Percentiles rank a stretch among this genome's conserved stretches.
These are phyloP conservation scores for Microtus montanus DNA, from an alignment of 2,113 vertebrate species.

Conservation along the genomic window DNA sequence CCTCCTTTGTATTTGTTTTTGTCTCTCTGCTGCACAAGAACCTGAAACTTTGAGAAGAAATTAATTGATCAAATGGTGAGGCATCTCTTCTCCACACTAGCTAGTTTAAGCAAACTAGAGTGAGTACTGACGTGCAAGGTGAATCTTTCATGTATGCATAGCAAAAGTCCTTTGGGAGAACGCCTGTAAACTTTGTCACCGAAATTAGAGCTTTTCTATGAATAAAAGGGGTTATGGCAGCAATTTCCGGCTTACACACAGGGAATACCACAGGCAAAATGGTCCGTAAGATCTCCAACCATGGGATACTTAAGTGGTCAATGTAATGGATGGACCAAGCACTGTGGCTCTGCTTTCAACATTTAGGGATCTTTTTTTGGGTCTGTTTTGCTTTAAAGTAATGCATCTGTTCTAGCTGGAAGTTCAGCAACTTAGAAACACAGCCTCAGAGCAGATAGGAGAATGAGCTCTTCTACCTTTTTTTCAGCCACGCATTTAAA, in stretches of 20 bases:
- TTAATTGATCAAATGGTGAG: slow-evolving; percentile 49
- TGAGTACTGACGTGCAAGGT: background rate
- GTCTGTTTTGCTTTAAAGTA: background rate
- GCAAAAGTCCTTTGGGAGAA: background rate
- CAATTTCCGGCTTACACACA: background rate
- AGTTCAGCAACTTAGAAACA: background rate
- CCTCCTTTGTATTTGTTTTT: background rate
- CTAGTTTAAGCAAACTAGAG: slow-evolving; percentile 10
- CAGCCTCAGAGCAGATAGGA: background rate
- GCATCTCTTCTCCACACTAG: slow-evolving; percentile 50
- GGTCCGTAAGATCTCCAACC: background rate
- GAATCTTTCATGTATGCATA: background rate
- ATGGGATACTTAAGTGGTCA: background rate
- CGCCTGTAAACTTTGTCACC: background rate
- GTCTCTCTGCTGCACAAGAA: slow-evolving; percentile 14
- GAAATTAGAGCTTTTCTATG: background rate
- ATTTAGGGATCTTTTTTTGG: background rate
- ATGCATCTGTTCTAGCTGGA: background rate
- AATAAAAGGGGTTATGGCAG: background rate
- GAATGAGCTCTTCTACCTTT: background rate
- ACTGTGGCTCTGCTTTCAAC: background rate
- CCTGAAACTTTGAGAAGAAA: background rate
- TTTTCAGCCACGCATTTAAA: background rate
- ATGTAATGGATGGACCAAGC: background rate
- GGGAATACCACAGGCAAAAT: background rate